phyloP scores from a whole-genome alignment of 2,888 invertebrate species.

The Dryobotodes eremita region DNA sequence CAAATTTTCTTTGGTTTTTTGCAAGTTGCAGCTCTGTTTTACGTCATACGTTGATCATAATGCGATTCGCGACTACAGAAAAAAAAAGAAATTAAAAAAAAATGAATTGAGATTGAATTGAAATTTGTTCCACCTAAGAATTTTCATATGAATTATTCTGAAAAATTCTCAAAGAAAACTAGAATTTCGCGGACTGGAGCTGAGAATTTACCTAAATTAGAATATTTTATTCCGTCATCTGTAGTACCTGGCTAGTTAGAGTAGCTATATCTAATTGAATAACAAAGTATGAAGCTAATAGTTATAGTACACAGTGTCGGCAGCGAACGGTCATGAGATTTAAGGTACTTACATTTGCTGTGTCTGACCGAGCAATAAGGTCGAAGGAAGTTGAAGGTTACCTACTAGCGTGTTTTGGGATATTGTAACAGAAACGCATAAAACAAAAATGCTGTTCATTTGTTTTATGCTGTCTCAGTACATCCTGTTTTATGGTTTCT shows the following conservation, averaged over 20 bases:
- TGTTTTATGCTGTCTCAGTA: neutral
- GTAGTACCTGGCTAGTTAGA: neutral
- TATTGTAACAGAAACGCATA: neutral
- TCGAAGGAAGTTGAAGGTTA: neutral
- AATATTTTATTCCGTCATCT: neutral
- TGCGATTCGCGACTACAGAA: too few species aligned
- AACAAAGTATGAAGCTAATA: neutral
- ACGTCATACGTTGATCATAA: too few species aligned
- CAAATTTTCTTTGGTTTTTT: too few species aligned
- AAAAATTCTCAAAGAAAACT: too few species aligned
- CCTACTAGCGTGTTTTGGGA: neutral
- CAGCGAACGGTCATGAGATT: slow-evolving; percentile 1
- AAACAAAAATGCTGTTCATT: neutral
- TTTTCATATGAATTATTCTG: too few species aligned
- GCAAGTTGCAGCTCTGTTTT: too few species aligned
- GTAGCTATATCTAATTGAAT: neutral
- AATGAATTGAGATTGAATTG: too few species aligned
- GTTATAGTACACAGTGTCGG: neutral
- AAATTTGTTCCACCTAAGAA: too few species aligned
- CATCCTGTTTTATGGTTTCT: neutral
- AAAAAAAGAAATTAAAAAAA: too few species aligned
- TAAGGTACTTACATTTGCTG: neutral
- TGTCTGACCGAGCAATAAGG: neutral
- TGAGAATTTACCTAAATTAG: neutral
- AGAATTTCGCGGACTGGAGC: too few species aligned